These are phyloP conservation scores for Anoplophora glabripennis DNA, from an alignment of 1,140 invertebrate genomes.

Conservation along the genomic window DNA sequence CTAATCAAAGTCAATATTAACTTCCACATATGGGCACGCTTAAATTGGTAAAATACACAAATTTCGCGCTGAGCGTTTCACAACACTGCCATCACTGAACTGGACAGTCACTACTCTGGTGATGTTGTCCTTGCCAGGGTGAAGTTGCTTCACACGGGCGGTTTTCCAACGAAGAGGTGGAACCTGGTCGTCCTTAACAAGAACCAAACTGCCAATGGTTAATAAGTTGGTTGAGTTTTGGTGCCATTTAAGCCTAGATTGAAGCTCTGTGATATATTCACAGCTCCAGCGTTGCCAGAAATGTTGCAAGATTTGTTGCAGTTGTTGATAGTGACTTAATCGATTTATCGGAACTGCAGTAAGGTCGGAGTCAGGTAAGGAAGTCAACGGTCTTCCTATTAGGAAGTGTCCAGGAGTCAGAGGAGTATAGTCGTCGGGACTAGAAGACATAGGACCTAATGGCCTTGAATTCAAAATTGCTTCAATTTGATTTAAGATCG, in stretches of 20 bases:
- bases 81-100: no score
- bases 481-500: constrained; percentile 36
- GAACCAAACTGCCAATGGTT: constrained; percentile 23
- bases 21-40: no score
- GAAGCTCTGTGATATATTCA: constrained; percentile 34
- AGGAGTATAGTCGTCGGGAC: constrained; percentile 32
- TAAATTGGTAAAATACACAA: no score
- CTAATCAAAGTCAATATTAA: no score
- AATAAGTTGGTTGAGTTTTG: neutral
- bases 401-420: constrained; percentile 46
- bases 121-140: constrained; percentile 37
- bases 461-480: constrained; percentile 39
- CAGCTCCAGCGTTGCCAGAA: constrained; percentile 36
- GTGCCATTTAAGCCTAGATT: constrained; percentile 29
- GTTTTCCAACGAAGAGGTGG: constrained; percentile 31
- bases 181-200: constrained; percentile 25
- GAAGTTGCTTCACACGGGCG: constrained; percentile 37
- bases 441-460: constrained; percentile 21
- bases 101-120: no score
- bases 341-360: constrained; percentile 18
- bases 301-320: constrained; percentile 32
- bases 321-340: constrained; percentile 27
- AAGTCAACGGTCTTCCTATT: constrained; percentile 33
- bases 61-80: no score
- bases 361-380: constrained; percentile 40